phyloP scores from a whole-genome alignment of 2,888 invertebrate species.

The Caenorhabditis sp. region DNA sequence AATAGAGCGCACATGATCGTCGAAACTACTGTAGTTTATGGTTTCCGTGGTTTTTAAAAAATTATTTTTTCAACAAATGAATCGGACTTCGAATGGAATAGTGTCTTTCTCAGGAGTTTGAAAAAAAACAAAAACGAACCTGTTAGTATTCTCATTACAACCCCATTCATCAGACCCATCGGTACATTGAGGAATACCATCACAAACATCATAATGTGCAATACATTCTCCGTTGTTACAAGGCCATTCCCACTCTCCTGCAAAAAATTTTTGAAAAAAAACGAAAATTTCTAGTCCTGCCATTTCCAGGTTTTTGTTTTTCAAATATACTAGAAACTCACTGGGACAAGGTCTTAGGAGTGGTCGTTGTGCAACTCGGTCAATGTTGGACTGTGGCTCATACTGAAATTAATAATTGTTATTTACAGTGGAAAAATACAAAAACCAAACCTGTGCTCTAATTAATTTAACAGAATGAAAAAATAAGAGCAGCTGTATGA shows the following conservation, averaged over 20 bases:
- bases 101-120: no score
- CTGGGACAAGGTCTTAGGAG: constrained; percentile 37
- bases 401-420: constrained; percentile 18
- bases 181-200: constrained; percentile 81
- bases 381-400: constrained; percentile 45
- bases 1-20: no score
- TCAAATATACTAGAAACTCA: constrained; percentile 14
- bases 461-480: background rate
- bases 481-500: background rate
- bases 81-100: no score
- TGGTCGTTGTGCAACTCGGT: constrained; percentile 25
- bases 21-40: no score
- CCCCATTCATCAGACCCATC: constrained; percentile 82
- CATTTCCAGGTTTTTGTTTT: no score
- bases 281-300: no score
- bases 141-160: constrained; percentile 33
- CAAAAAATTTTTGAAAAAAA: constrained; percentile 5
- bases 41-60: no score
- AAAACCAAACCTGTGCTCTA: background rate
- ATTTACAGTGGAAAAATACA: background rate
- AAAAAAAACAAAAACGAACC: constrained; percentile 1
- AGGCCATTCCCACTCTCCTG: constrained; percentile 52
- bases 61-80: no score
- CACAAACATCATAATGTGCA: constrained; percentile 92
- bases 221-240: constrained; percentile 82